These are phyloP conservation scores for Oxyruncus cristatus DNA, from an alignment of 2,113 vertebrate genomes.

Conservation along the genomic window DNA sequence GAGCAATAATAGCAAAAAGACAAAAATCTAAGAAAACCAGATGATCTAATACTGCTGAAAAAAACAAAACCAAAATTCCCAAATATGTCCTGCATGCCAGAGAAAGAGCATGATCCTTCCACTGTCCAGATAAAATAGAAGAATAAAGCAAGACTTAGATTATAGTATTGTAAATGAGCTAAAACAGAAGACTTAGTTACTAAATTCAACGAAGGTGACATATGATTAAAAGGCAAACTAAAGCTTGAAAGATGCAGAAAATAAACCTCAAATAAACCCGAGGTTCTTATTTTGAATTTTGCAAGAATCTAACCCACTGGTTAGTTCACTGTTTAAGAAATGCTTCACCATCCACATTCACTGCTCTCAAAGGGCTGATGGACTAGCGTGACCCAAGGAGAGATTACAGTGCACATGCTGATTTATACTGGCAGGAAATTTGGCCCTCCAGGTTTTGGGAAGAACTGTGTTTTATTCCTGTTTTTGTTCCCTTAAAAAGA, in stretches of 20 bases:
- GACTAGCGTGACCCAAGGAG: neutral
- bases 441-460: constrained; percentile 24
- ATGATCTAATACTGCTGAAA: neutral
- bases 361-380: neutral
- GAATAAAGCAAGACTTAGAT: neutral
- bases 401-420: neutral
- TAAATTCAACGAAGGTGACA: neutral
- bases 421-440: constrained; percentile 36
- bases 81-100: neutral
- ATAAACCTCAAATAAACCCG: neutral
- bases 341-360: neutral
- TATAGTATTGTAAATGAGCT: neutral
- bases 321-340: neutral
- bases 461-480: constrained; percentile 12
- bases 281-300: neutral
- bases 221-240: neutral
- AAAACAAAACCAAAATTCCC: neutral
- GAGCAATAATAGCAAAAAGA: neutral
- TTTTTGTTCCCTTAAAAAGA: constrained; percentile 45
- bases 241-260: neutral
- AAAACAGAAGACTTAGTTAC: neutral
- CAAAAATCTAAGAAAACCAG: neutral
- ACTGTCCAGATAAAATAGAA: neutral
- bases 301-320: neutral
- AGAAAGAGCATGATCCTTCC: neutral